Evolutionary conservation across 2,113 vertebrate genomes (phyloP).

Genomic region (Nesogale talazaci): DNA sequence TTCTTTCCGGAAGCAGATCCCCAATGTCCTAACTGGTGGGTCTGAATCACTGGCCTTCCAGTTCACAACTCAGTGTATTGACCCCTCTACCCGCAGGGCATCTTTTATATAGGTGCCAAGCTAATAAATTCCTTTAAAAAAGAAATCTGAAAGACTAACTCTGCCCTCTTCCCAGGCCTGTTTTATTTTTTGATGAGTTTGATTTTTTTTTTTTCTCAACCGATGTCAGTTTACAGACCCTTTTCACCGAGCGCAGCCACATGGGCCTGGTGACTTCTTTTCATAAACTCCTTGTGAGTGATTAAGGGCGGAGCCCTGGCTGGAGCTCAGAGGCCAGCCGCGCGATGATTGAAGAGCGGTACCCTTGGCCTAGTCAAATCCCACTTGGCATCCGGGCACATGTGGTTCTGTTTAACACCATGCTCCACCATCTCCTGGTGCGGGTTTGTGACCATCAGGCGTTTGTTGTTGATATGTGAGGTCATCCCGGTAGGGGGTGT

Average conservation of each 20-base stretch:
- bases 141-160: slow-evolving; percentile 43
- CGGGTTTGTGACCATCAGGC: slow-evolving; percentile 71
- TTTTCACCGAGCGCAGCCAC: slow-evolving; percentile 48
- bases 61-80: neutral
- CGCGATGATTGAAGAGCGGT: slow-evolving; percentile 82
- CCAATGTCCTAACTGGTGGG: neutral
- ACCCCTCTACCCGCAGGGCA: neutral
- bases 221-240: slow-evolving; percentile 47
- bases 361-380: slow-evolving; percentile 81
- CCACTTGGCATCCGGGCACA: slow-evolving; percentile 71
- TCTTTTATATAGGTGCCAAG: neutral
- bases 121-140: slow-evolving; percentile 71
- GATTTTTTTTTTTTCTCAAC: slow-evolving; percentile 61
- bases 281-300: slow-evolving; percentile 69
- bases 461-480: slow-evolving; percentile 74
- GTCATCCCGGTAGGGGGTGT: slow-evolving; percentile 77
- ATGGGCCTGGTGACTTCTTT: slow-evolving; percentile 62
- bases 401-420: slow-evolving; percentile 81
- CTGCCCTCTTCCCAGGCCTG: slow-evolving; percentile 1
- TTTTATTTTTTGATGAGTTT: slow-evolving; percentile 44
- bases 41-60: neutral
- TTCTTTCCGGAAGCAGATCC: neutral
- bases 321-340: slow-evolving; percentile 59
- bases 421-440: slow-evolving; percentile 58
- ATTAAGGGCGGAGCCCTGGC: slow-evolving; percentile 61